Conservation (phyloP, 2,888 invertebrate genomes). For the Coenonympha arcania region DNA sequence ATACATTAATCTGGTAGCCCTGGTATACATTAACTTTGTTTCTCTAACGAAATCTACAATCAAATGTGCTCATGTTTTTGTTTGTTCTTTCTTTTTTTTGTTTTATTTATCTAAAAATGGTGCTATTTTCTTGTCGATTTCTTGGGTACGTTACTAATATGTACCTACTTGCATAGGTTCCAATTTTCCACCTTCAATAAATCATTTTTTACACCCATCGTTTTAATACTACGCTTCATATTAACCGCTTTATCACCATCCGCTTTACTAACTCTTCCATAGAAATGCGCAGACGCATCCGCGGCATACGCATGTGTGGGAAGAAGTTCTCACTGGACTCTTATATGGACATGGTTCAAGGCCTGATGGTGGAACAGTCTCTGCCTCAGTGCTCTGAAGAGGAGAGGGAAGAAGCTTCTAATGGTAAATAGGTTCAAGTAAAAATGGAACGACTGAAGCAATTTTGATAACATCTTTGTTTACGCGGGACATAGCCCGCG, state of each 20-base stretch:
- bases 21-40: too few relatives aligned
- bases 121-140: too few relatives aligned
- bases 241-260: conserved; percentile 5
- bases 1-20: too few relatives aligned
- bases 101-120: too few relatives aligned
- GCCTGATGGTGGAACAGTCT: conserved; percentile 74
- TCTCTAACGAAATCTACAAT: too few relatives aligned
- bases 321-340: conserved; percentile 94
- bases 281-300: conserved; percentile 89
- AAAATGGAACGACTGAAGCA: not conserved
- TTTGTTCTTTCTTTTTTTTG: too few relatives aligned
- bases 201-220: not conserved
- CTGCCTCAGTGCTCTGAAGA: conserved; percentile 73
- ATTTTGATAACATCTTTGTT: not conserved
- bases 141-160: too few relatives aligned
- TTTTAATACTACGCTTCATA: not conserved
- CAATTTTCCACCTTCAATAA: too few relatives aligned
- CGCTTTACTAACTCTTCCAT: conserved; percentile 26
- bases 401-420: conserved; percentile 63
- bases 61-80: too few relatives aligned
- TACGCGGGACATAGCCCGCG: too few relatives aligned
- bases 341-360: conserved; percentile 90
- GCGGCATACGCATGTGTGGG: conserved; percentile 90
- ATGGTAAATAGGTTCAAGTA: conserved; percentile 41
- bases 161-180: too few relatives aligned